Conservation (phyloP, 2,888 invertebrate genomes). For the Epiblema foenella region DNA sequence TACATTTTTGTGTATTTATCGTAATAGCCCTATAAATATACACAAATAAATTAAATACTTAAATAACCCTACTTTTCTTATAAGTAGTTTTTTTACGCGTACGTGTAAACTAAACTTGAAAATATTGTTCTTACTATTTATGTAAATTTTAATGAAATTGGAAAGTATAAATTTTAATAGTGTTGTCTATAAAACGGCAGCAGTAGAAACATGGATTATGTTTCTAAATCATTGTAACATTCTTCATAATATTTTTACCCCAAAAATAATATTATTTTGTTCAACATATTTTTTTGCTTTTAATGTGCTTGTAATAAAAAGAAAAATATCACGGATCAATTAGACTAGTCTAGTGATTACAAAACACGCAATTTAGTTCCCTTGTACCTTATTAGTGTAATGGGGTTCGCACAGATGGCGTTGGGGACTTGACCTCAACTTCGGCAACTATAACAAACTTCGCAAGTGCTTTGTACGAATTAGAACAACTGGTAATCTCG, state of each 20-base stretch:
- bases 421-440: slow-evolving; percentile 41
- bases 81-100: too few species aligned
- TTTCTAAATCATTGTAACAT: neutral
- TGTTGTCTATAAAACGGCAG: too few species aligned
- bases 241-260: too few species aligned
- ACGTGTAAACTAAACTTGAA: too few species aligned
- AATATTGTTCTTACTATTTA: too few species aligned
- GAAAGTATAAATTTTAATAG: too few species aligned
- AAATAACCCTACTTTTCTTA: too few species aligned
- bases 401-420: slow-evolving; percentile 40
- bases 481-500: slow-evolving; percentile 33
- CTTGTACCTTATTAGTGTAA: slow-evolving; percentile 32
- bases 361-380: slow-evolving; percentile 10
- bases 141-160: too few species aligned
- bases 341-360: neutral
- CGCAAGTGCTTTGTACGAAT: slow-evolving; percentile 36
- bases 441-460: slow-evolving; percentile 42
- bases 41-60: too few species aligned
- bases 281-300: neutral
- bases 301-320: neutral
- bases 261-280: too few species aligned
- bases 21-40: too few species aligned
- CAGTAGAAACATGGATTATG: neutral
- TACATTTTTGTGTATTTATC: too few species aligned
- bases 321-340: slow-evolving; percentile 21